Base-by-base conservation (phyloP, 2,797 vertebrate genomes). In the Chromobotia macracanthus region DNA sequence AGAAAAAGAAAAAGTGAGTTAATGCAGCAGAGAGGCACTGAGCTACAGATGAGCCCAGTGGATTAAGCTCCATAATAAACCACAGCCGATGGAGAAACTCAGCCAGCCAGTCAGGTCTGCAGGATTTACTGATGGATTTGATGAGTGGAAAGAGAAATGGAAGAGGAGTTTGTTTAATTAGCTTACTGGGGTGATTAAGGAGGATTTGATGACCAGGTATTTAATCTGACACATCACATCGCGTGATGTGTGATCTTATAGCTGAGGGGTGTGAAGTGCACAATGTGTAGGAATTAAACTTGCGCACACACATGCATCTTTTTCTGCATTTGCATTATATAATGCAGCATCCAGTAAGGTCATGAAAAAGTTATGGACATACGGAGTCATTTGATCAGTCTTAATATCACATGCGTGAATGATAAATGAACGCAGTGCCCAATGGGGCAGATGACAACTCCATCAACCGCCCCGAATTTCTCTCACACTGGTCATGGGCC, bases 1-100 rank as follows among this genome's bases (percentile, higher is more conserved):
- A 65, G 16, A 8, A 72, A 38, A 18, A 48, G 56, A n/a, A 25
- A 38, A 79, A 53, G 70, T 70, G 66, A 78, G 75, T 77, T 85
- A 84, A 84, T 83, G 80, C 75, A 63, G 53, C 31, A 2, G 31
- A 21, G 72, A 60, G 61, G 56, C 23, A 18, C 25, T 44, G 86
- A 84, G 88, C 84, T 76, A 86, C 85, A 86, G 86, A 87, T 71
- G 84, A 89, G 84, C 87, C 84, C 75, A 84, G 80, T 84, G 85
- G 91, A 91, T 91, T 90, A 90, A 89, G 50, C 70, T 86, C 86
- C 84, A 86, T 90, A 90, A 91, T 91, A 90, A 89, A 91, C 85
- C 84, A 88, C 86, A 84, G 80, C 80, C 84, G 88, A 89, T 90
- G 35, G 58, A 53, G 16, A 84, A 79, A 80, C 89, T 89, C 89